Evolutionary conservation across 2,113 vertebrate species (phyloP), one percentile per base, ranked within the genome.

Genomic region (Rafetus swinhoei): DNA sequence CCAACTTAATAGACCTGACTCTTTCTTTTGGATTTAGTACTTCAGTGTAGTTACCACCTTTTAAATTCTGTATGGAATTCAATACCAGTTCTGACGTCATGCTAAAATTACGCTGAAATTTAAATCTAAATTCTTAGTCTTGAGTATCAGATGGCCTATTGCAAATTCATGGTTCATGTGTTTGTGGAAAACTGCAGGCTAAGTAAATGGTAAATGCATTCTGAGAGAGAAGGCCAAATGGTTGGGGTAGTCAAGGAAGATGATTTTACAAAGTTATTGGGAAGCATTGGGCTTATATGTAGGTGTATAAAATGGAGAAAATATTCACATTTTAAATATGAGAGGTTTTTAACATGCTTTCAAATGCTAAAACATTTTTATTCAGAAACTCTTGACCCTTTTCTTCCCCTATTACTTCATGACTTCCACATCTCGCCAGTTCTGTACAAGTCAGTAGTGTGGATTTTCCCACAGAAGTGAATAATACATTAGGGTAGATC

Each of bases 71-170:
- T 79, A 29, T 27, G 35, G 62, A 65, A 77, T 89, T 74, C 53
- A 50, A 91, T 50, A 95, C 96, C 89, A 91, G 92, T 22, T 59
- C n/a, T 24, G 14, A 54, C 53, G 10, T 14, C 53, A 54, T 54
- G 14, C 53, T 54, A 54, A 54, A 54, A 12, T 14, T 14, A 12
- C 14, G 10, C 53, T 12, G 53, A 3, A 54, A 12, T 54, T 54
- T 54, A 14, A 57, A 57, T 21, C 3, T 21, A 65, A 65, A 62
- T 12, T 12, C 60, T 76, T 52, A 39, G 29, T 45, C 79, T 72
- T 85, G 32, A 88, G 60, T 57, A 45, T 62, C 60, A 77, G 56
- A 79, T 15, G n/a, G 35, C 65, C 25, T 52, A n/a, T 59, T 55
- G 77, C 59, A 81, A 56, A 59, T 82, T 54, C 56, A 35, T 39